phyloP scores from a whole-genome alignment of 2,797 vertebrate genomes.

The Gephyroberyx darwinii region DNA sequence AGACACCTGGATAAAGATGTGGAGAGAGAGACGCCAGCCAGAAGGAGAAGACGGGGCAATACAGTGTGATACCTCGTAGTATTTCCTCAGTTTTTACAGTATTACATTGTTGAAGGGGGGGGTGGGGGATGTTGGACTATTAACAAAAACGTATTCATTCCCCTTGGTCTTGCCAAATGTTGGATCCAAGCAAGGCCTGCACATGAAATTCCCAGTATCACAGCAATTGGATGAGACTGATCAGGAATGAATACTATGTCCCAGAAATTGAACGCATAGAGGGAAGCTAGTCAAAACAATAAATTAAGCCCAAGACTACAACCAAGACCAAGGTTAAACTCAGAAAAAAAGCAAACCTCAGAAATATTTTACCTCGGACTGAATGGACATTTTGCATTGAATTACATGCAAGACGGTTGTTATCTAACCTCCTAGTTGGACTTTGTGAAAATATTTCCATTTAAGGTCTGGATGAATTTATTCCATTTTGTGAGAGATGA shows the following conservation, averaged over 20 bases:
- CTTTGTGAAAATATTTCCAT: constrained; percentile 81
- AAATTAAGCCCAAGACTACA: constrained; percentile 73
- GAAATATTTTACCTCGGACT: constrained; percentile 75
- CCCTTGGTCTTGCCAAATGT: constrained; percentile 52
- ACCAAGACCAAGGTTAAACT: constrained; percentile 74
- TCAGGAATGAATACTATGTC: constrained; percentile 75
- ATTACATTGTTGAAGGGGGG: too few species aligned
- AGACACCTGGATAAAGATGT: constrained; percentile 59
- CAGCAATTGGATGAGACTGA: constrained; percentile 70
- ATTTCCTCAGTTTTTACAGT: too few species aligned
- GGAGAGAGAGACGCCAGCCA: constrained; percentile 43
- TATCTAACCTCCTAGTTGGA: constrained; percentile 72
- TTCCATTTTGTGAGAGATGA: constrained; percentile 61
- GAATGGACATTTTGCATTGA: constrained; percentile 69
- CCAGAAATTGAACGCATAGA: constrained; percentile 65
- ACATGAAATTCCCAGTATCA: constrained; percentile 65
- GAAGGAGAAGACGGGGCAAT: not conserved
- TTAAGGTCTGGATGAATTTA: constrained; percentile 77
- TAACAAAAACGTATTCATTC: constrained; percentile 64
- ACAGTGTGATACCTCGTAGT: too few species aligned
- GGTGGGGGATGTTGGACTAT: constrained; percentile 28
- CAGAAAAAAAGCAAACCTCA: constrained; percentile 79
- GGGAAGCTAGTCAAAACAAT: constrained; percentile 78
- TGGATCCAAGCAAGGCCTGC: constrained; percentile 55
- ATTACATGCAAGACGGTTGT: constrained; percentile 76